Evolutionary conservation across 2,888 invertebrate species (phyloP).

Genomic region (Caenorhabditis panamensis): DNA sequence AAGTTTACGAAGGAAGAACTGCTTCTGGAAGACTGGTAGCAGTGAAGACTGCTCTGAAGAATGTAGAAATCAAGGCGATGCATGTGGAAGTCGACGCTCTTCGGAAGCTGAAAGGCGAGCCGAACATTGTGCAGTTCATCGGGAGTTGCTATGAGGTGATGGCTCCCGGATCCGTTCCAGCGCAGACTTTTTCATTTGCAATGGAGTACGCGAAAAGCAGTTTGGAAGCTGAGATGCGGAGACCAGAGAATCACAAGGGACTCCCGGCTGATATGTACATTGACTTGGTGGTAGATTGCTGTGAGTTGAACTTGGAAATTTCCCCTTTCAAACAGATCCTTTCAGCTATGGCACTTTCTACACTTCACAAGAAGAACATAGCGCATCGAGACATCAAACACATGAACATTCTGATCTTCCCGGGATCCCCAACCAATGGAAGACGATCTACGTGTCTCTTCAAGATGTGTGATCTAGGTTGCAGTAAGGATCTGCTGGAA

Average conservation of each 20-base stretch:
- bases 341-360: slow-evolving; percentile 54
- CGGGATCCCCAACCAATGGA: slow-evolving; percentile 46
- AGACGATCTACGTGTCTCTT: slow-evolving; percentile 55
- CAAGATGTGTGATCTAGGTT: slow-evolving; percentile 68
- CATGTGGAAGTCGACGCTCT: slow-evolving; percentile 52
- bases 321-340: neutral
- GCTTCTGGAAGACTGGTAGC: slow-evolving; percentile 47
- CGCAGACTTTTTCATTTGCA: slow-evolving; percentile 56
- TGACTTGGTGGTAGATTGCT: slow-evolving; percentile 62
- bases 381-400: slow-evolving; percentile 69
- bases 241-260: slow-evolving; percentile 51
- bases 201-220: slow-evolving; percentile 62
- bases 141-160: slow-evolving; percentile 32
- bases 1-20: slow-evolving; percentile 54
- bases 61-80: slow-evolving; percentile 40
- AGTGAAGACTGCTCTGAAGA: slow-evolving; percentile 46
- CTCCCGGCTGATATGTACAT: slow-evolving; percentile 41
- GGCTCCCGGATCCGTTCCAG: slow-evolving; percentile 23
- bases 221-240: slow-evolving; percentile 56
- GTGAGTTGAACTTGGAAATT: slow-evolving; percentile 29
- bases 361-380: slow-evolving; percentile 51
- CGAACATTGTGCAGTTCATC: slow-evolving; percentile 60
- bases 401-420: slow-evolving; percentile 64
- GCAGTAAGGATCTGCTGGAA: slow-evolving; percentile 33
- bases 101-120: slow-evolving; percentile 22